phyloP scores from a whole-genome alignment of 2,797 vertebrate genomes.

The Pygocentrus nattereri region DNA sequence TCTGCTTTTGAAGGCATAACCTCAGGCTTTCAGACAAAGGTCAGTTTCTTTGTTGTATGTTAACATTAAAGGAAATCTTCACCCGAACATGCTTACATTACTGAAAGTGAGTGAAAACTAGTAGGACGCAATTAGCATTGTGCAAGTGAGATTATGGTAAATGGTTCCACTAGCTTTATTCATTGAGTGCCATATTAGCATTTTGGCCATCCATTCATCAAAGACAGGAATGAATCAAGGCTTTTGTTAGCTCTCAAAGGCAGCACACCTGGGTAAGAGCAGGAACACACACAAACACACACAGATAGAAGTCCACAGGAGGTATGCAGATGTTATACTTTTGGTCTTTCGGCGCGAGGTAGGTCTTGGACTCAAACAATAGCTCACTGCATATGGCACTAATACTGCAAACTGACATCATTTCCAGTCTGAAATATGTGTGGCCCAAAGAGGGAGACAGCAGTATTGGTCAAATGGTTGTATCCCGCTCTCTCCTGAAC shows the following conservation, averaged over 20 bases:
- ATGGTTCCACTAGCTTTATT: slow-evolving; percentile 3
- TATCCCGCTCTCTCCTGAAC: slow-evolving; percentile 34
- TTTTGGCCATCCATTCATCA: slow-evolving; percentile 59
- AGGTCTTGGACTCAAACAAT: slow-evolving; percentile 74
- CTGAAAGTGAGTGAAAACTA: background rate
- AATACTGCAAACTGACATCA: slow-evolving; percentile 78
- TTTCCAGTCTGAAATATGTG: slow-evolving; percentile 72
- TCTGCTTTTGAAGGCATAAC: slow-evolving; percentile 10
- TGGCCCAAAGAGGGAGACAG: slow-evolving; percentile 60
- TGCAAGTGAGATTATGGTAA: background rate
- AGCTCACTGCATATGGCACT: slow-evolving; percentile 76
- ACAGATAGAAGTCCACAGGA: slow-evolving; percentile 70
- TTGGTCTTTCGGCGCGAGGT: slow-evolving; percentile 71
- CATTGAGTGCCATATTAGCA: background rate
- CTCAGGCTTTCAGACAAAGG: slow-evolving; percentile 9
- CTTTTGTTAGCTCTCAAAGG: slow-evolving; percentile 53
- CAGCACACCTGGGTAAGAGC: slow-evolving; percentile 68
- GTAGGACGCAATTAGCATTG: background rate
- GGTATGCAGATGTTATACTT: slow-evolving; percentile 80
- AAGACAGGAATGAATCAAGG: slow-evolving; percentile 46
- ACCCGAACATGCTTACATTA: background rate
- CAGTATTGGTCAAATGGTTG: slow-evolving; percentile 54
- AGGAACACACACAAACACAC: slow-evolving; percentile 57
- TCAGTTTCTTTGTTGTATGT: background rate
- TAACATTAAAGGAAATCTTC: background rate